Evolutionary conservation across 2,888 invertebrate genomes (phyloP), one percentile per base, ranked within the genome.

Genomic region (Melipona bicolor): DNA sequence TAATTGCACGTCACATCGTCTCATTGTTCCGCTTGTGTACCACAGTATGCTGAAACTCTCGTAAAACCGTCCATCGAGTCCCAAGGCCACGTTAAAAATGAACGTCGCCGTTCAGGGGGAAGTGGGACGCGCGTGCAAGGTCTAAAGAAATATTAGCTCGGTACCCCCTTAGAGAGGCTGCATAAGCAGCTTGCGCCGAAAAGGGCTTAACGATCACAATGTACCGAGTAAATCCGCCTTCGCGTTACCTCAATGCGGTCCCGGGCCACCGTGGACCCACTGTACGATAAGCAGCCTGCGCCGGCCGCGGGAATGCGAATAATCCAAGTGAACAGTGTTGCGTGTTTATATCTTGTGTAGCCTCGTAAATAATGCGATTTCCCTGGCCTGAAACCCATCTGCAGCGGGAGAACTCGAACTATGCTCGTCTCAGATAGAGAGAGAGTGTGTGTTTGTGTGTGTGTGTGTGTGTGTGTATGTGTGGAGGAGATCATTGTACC

Each of bases 191-290:
- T 84, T 87, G 87, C 84, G 88, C 88, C 88, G 87, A 72, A 88
- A 81, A 79, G 77, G 81, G 90, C 84, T 91, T 90, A 89, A 88
- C 85, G 79, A 81, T 87, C 84, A 85, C 79, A 84, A 86, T 81
- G 85, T 88, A 88, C 88, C 84, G 89, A 87, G 83, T 79, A 90
- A 92, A 92, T 92, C 90, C 89, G 83, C 83, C 79, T 83, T 77
- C 71, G 84, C 79, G 88, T 89, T 90, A 84, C 89, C 88, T 88
- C 86, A 88, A 88, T 87, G 88, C 74, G 77, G 84, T 84, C 83
- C 61, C 65, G 6, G 65, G 77, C 77, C 83, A 85, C 62, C 68
- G 62, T 71, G 81, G 71, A 71, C 80, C 74, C 77, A 61, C 82
- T 83, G 17, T 69, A 79, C 84, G 88, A 91, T 91, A 89, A 91